Evolutionary conservation across 2,113 vertebrate species (phyloP).

Genomic region (Callaeas wilsoni): DNA sequence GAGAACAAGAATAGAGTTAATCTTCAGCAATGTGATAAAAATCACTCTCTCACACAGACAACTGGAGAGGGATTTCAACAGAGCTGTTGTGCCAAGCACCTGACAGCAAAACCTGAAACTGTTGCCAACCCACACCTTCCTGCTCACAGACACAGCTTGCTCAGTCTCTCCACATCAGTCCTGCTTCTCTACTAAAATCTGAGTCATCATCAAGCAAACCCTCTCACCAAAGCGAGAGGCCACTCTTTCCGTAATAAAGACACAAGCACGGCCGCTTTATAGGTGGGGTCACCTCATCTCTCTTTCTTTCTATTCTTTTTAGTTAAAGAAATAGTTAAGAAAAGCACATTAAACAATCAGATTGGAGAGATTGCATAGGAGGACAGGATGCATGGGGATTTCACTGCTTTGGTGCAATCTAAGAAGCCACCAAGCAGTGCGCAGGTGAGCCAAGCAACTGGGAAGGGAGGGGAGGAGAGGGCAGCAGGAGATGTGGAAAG

Average conservation of each 20-base stretch:
- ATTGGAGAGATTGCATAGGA: not conserved
- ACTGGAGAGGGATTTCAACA: constrained; percentile 7
- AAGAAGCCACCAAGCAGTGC: not conserved
- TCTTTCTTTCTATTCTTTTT: too few relatives aligned
- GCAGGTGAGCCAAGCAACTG: not conserved
- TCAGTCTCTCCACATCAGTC: not conserved
- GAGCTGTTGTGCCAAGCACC: constrained; percentile 23
- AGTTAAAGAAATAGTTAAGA: not conserved
- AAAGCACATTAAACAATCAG: not conserved
- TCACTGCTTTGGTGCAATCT: not conserved
- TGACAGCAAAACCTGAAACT: constrained; percentile 29
- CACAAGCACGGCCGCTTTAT: fast-evolving
- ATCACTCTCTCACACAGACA: constrained; percentile 13
- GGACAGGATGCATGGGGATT: not conserved
- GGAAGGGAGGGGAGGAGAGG: not conserved
- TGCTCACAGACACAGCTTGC: not conserved
- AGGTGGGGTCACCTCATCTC: not conserved
- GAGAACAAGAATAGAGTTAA: constrained; percentile 14
- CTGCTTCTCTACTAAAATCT: not conserved
- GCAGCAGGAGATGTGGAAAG: not conserved
- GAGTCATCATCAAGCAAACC: not conserved
- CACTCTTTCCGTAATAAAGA: not conserved
- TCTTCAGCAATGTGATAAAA: constrained; percentile 1
- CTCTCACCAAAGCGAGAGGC: not conserved
- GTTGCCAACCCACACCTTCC: constrained; percentile 18